These are phyloP conservation scores for Zaprionus vittiger DNA, from an alignment of 1,140 invertebrate genomes.

Conservation along the genomic window DNA sequence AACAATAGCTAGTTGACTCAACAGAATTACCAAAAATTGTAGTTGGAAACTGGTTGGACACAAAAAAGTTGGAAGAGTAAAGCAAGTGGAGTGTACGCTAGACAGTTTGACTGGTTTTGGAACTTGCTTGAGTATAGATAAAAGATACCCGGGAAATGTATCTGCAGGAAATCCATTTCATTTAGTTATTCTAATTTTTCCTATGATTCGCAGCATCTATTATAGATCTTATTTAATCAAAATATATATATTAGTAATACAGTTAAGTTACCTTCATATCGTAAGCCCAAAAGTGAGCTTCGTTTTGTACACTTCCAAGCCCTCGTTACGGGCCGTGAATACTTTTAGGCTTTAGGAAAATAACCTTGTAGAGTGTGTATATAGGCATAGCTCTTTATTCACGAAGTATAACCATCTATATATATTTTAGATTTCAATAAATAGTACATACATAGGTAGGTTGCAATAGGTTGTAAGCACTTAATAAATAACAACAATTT, in stretches of 20 bases:
- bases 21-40: background rate
- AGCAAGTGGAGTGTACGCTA: background rate
- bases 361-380: background rate
- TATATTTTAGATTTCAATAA: constrained; percentile 30
- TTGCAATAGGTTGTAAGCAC: constrained; percentile 41
- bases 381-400: constrained; percentile 51
- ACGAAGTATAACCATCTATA: constrained; percentile 54
- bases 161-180: no score
- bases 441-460: constrained; percentile 28
- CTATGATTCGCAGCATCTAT: no score
- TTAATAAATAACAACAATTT: constrained; percentile 62
- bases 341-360: constrained; percentile 36
- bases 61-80: background rate
- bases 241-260: background rate
- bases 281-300: constrained; percentile 51
- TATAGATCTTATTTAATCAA: no score
- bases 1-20: background rate
- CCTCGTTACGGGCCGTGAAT: background rate
- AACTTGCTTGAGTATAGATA: no score
- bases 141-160: no score
- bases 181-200: no score
- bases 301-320: background rate
- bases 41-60: background rate
- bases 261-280: background rate
- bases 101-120: background rate